Base-by-base conservation (phyloP, 2,888 invertebrate species). In the Meiosimyza platycephala region DNA sequence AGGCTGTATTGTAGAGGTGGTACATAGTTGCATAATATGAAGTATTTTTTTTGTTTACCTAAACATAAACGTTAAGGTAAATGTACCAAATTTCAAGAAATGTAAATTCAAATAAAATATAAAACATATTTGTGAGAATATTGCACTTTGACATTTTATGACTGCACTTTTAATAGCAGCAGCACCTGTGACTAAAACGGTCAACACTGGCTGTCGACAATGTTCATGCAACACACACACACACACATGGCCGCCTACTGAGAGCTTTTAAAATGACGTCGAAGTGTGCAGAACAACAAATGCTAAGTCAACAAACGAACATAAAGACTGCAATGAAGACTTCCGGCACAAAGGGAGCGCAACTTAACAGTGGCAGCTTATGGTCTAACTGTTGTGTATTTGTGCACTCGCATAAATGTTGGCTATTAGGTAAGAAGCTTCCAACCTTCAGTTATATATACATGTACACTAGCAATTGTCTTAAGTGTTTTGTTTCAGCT, bases 191-290 rank as follows among this genome's bases (percentile, higher is more conserved):
- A 71, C 72, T 72, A 72, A 50, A 65, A 66, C 66, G 66, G 51
- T 18, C 68, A 57, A 54, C 64, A 52, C 40, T 63, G 51, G 52
- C 66, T 57, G 33, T 18, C 66, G 60, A 16, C 60, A 71, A 72
- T 48, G 40, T 9, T 40, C 40, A 40, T n/a, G 47, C 63, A 63
- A 47, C 71, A 54, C 54, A 62, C 22, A 22, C 71, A 62, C n/a
- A 64, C 22, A 57, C 22, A 60, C 54, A 55, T n/a, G 16, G 40
- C 71, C 64, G 16, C 47, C 50, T 59, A 55, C 40, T 28, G 18
- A 51, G 74, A 62, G 72, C 77, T 78, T 59, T 54, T 50, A 18
- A 22, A n/a, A 76, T 77, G 77, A 76, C 75, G 77, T 72, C 76
- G 76, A 74, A 55, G 55, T 54, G 51, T 50, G 40, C 69, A 67